Base-by-base conservation (phyloP, 2,888 invertebrate genomes). In the Lingula anatina region DNA sequence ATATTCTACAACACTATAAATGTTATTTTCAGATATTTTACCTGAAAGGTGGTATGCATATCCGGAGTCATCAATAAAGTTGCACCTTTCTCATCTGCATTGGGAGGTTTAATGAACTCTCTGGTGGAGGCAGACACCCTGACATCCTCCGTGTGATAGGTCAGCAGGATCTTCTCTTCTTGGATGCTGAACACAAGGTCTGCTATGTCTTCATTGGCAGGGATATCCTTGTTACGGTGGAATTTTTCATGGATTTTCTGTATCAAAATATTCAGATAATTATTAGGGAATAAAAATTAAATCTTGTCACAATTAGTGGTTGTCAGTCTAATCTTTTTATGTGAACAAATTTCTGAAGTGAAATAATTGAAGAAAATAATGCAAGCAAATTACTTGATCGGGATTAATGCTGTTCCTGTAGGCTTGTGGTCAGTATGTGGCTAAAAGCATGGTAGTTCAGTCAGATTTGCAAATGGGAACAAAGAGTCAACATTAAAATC, bases 11-110 rank as follows among this genome's bases (percentile, higher is more conserved):
- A n/a, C n/a, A n/a, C n/a, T n/a, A n/a, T n/a, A n/a, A n/a, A n/a
- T n/a, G n/a, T n/a, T n/a, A n/a, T n/a, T n/a, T n/a, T n/a, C n/a
- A n/a, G n/a, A n/a, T n/a, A n/a, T n/a, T n/a, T n/a, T 40, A 73
- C 75, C 66, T 74, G 74, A 60, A 73, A 76, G 31, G 72, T 72
- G 38, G 61, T 59, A 51, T 75, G 74, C 65, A 70, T 71, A 24
- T 76, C 74, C 1, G 61, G 49, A 18, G 64, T 49, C 69, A 71
- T 72, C n/a, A 62, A 56, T 26, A 75, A 55, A 1, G 61, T 64
- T 1, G 71, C 69, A 26, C 74, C 73, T 55, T 74, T 75, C 54
- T 76, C 77, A 35, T 75, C 75, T 62, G 70, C 69, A 58, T 72
- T 71, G 23, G 62, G 57, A 15, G 75, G 75, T 56, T 75, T 75